Evolutionary conservation across 2,113 vertebrate species (phyloP), one percentile per base, ranked within the genome.

Genomic region (Oxyura jamaicensis): DNA sequence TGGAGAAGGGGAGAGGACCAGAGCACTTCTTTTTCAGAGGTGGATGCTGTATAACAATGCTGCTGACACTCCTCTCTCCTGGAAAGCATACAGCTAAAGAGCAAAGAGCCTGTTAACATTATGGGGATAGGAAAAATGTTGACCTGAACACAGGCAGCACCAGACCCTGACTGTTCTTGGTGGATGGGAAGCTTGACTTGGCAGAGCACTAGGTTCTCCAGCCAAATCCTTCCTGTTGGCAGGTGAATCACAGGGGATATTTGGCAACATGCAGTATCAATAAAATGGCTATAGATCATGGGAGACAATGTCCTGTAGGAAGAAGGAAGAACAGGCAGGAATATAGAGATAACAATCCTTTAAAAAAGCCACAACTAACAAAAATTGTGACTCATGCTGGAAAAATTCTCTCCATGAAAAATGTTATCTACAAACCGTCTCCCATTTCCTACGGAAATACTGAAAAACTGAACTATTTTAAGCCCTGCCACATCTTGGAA

Each of bases 221-320:
- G 55, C 65, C 88, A 96, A 95, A 90, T 81, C 56, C 74, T 92
- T 93, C 84, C 88, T 90, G 80, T 75, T 75, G 69, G 91, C 88
- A 96, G 83, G 90, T 88, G 85, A 71, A 88, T 87, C 1, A 11
- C 8, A 3, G 62, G 88, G 62, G 81, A 79, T 74, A 86, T 92
- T 84, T 95, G 89, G 91, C 92, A 93, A 71, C 11, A 82, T 52
- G 56, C 35, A 66, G 50, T 46, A 63, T 82, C 86, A 92, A 92
- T 56, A 35, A 96, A 93, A 72, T 36, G 46, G 28, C 36, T 69
- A 82, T 91, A 94, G 93, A 96, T 96, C 88, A 93, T 10, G 11
- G 48, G 58, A 93, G 92, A 93, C 86, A 89, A 95, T 67, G 77
- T 92, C 86, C 92, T 89, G 72, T 39, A 96, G 81, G 82, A 96